Evolutionary conservation across 2,113 vertebrate species (phyloP), one percentile per base, ranked within the genome.

Genomic region (Gymnogyps californianus): DNA sequence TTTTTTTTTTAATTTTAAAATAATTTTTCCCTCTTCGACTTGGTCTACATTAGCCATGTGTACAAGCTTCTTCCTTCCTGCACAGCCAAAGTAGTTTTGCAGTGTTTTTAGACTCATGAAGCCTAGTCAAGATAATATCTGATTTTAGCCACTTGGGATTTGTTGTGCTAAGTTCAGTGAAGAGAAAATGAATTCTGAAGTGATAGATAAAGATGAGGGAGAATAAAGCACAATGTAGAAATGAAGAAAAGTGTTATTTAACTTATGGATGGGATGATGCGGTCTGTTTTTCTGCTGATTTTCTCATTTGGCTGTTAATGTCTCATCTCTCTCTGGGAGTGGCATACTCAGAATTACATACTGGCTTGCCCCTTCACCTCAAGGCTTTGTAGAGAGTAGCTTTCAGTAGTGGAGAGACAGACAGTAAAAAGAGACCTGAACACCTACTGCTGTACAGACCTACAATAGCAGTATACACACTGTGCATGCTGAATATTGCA

Each of bases 301-400:
- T 97, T 95, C 59, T 89, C 59, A 66, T 84, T 92, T 85, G 80
- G 34, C 55, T 89, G 31, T 62, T 88, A 58, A 55, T 16, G 18
- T 62, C 96, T 90, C 55, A 17, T 51, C 34, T 61, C 8, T 61
- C 47, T 44, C 79, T 91, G 81, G 89, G 86, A 72, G 61, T 74
- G 87, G 61, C 25, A 16, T 1, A 36, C 38, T 84, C 94, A 95
- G 38, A 25, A 65, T 94, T 94, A 92, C 55, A 95, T 58, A 59
- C 65, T 65, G 82, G 29, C 40, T 96, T 85, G 36, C 69, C 70
- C 75, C 61, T 97, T 91, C 70, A 78, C 66, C 87, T 92, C 94
- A 75, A 87, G 95, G 75, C 44, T 95, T 81, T 91, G 66, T 75
- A 59, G 61, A 89, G 58, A 95, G 26, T 42, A 54, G 94, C 87